phyloP scores from a whole-genome alignment of 2,888 invertebrate genomes.

The Willowsia nigromaculata region DNA sequence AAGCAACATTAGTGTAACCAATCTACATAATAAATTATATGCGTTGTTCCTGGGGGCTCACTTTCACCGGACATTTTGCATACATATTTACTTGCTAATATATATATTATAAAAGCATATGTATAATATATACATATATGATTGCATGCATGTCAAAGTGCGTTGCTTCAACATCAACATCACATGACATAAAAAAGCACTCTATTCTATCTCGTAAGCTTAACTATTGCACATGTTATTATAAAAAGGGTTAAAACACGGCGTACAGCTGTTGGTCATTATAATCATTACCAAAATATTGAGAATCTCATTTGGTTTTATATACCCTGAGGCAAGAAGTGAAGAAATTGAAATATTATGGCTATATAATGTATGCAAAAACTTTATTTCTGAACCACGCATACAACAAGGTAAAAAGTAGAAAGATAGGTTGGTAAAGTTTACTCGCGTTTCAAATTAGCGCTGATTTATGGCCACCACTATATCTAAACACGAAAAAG shows the following conservation, averaged over 20 bases:
- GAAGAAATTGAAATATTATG: too few species aligned
- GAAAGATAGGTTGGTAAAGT: too few species aligned
- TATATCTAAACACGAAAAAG: neutral
- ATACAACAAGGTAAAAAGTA: too few species aligned
- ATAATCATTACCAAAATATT: too few species aligned
- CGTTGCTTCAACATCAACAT: too few species aligned
- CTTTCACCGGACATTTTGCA: neutral
- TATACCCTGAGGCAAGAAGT: too few species aligned
- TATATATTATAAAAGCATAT: neutral
- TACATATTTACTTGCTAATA: neutral
- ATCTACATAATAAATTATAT: constrained; percentile 67
- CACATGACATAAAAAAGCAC: too few species aligned
- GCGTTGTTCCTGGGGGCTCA: constrained; percentile 30
- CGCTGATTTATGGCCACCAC: constrained; percentile 48
- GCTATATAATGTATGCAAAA: too few species aligned
- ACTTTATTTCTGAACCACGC: too few species aligned
- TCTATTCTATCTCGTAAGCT: too few species aligned
- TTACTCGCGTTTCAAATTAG: constrained; percentile 59
- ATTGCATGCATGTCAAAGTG: too few species aligned
- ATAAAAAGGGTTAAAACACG: neutral
- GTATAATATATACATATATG: neutral
- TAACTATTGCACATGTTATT: neutral
- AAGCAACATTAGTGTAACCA: constrained; percentile 42
- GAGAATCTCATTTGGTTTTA: too few species aligned
- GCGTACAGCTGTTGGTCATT: neutral